A percentile compares a stretch with the other conserved stretches of the same genome.
These are phyloP conservation scores for Artibeus jamaicensis DNA, from an alignment of 2,797 vertebrate genomes.

Conservation along the genomic window DNA sequence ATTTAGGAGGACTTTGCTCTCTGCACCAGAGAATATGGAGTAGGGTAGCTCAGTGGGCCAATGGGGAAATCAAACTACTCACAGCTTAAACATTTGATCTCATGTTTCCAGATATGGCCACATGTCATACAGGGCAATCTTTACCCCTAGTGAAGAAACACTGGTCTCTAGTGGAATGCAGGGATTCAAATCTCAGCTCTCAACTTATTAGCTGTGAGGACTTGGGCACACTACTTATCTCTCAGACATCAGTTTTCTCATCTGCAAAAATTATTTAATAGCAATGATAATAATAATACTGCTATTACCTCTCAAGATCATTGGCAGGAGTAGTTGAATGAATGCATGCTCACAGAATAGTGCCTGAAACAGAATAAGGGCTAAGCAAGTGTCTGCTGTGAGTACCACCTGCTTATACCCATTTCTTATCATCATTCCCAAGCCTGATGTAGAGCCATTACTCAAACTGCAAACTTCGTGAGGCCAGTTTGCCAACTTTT, in stretches of 20 bases:
- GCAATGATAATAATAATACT: background rate
- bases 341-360: background rate
- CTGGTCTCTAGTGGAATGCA: background rate
- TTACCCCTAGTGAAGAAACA: background rate
- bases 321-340: background rate
- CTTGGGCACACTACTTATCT: rapidly evolving
- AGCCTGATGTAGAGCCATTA: background rate
- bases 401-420: background rate
- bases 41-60: rapidly evolving
- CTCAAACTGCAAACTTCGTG: background rate
- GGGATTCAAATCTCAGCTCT: background rate
- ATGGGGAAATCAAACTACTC: background rate
- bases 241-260: background rate
- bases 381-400: background rate
- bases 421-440: background rate
- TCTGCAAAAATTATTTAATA: background rate
- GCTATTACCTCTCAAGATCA: background rate
- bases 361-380: background rate
- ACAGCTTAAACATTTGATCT: background rate
- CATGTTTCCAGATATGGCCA: background rate
- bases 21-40: background rate
- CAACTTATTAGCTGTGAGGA: background rate
- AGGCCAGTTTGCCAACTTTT: background rate
- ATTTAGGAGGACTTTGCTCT: background rate
- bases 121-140: background rate